Base-by-base conservation (phyloP, 2,113 vertebrate species). In the Brevimyrus niger region DNA sequence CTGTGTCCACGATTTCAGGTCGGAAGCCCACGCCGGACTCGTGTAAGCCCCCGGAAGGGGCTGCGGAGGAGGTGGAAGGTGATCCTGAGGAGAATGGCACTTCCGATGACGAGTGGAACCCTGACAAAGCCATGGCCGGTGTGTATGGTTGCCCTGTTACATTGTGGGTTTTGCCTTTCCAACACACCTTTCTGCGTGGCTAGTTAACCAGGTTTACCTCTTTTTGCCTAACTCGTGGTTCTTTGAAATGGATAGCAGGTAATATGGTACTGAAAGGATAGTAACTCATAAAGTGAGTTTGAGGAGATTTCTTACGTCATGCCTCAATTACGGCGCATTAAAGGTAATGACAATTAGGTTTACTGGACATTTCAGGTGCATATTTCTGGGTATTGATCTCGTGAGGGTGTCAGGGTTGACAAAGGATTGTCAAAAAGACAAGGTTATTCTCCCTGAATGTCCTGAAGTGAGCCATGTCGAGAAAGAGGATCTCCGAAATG, bases 81-180 rank as follows among this genome's bases (percentile, higher is more conserved):
- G 55, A 65, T 21, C 88, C 88, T 80, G 46, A 19, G 31, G 48
- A 88, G 6, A 51, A 76, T 65, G 27, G 46, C 27, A 82, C 88
- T 27, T 88, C 69, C 3, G 88, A 88, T 23, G 88, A 88, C n/a
- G 88, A 88, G 19, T 88, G 88, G 88, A 46, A 53, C 17, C 88
- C 88, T 47, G 47, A 35, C 5, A 88, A 35, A 80, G 19, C n/a
- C 9, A n/a, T 38, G 27, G 46, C 88, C 3, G 88, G 88, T 88
- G 46, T 9, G 69, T 53, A 11, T 88, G 61, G n/a, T 11, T 69
- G 13, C 31, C 1, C 69, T 76, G 8, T 65, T 15, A 42, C 35
- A 4, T 61, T 46, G 9, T 88, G 87, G 3, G 11, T 88, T 38
- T 80, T n/a, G 35, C 10, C 73, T 42, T 31, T 27, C n/a, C 61